A percentile compares a stretch with the other conserved stretches of the same genome.
phyloP scores from a whole-genome alignment of 2,888 invertebrate species.

The Folsomia candida region DNA sequence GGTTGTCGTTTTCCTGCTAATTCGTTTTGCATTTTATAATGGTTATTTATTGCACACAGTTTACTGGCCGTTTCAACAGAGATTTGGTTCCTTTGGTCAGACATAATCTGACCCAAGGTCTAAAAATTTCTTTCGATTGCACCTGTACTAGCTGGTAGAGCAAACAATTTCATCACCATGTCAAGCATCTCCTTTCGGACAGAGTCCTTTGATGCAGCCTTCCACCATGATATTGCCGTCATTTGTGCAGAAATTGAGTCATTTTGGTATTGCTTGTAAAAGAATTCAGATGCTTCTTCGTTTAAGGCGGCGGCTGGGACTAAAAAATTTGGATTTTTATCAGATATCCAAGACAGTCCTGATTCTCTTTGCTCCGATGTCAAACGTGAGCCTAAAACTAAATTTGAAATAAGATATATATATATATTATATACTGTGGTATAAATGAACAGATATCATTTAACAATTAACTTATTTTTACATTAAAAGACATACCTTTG shows the following conservation, averaged over 20 bases:
- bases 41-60: background rate
- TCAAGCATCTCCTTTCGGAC: background rate
- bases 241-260: background rate
- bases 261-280: background rate
- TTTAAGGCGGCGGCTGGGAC: background rate
- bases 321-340: background rate
- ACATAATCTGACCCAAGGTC: background rate
- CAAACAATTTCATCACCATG: background rate
- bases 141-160: background rate
- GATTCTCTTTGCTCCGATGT: background rate
- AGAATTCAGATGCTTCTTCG: background rate
- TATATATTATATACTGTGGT: too few species aligned
- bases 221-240: background rate
- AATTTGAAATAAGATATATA: too few species aligned
- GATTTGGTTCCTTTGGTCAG: background rate
- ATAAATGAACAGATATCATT: too few species aligned
- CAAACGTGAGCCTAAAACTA: background rate
- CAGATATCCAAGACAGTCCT: background rate
- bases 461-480: too few species aligned
- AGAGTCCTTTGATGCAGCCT: background rate
- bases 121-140: background rate
- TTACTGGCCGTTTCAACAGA: background rate
- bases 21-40: background rate
- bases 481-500: too few species aligned
- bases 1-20: background rate